A percentile compares a stretch with the other conserved stretches of the same genome.
Evolutionary conservation across 2,888 invertebrate species (phyloP).

Genomic region (Uropetala carovei): DNA sequence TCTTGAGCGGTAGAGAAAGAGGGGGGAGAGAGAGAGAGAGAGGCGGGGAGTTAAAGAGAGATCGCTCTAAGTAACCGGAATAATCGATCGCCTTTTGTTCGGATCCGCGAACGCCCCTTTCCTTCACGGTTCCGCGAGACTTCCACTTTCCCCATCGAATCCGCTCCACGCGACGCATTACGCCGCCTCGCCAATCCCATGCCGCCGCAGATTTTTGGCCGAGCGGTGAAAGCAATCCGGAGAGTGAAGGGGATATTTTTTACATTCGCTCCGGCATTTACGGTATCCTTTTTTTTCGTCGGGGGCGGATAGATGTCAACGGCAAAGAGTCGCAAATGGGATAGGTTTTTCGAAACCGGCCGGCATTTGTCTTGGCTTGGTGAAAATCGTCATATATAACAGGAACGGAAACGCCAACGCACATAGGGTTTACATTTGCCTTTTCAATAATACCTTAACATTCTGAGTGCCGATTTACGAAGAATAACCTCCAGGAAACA

Average conservation of each 20-base stretch:
- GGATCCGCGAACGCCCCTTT: background rate
- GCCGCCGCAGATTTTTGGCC: background rate
- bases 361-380: too few species aligned
- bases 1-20: too few species aligned
- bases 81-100: conserved; percentile 20
- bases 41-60: background rate
- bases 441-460: too few species aligned
- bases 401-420: too few species aligned
- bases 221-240: conserved; percentile 36
- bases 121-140: conserved; percentile 19
- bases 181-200: background rate
- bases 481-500: too few species aligned
- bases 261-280: background rate
- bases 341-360: too few species aligned
- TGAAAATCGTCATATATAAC: too few species aligned
- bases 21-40: background rate
- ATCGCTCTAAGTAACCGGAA: conserved; percentile 15
- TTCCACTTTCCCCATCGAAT: background rate
- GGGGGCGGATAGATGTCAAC: background rate
- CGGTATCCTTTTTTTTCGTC: background rate
- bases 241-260: background rate
- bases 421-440: too few species aligned
- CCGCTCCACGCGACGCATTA: background rate
- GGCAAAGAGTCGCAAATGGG: background rate
- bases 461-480: too few species aligned